A percentile compares a stretch with the other conserved stretches of the same genome.
Conservation (phyloP, 2,113 vertebrate genomes). For the Agelaius tricolor region DNA sequence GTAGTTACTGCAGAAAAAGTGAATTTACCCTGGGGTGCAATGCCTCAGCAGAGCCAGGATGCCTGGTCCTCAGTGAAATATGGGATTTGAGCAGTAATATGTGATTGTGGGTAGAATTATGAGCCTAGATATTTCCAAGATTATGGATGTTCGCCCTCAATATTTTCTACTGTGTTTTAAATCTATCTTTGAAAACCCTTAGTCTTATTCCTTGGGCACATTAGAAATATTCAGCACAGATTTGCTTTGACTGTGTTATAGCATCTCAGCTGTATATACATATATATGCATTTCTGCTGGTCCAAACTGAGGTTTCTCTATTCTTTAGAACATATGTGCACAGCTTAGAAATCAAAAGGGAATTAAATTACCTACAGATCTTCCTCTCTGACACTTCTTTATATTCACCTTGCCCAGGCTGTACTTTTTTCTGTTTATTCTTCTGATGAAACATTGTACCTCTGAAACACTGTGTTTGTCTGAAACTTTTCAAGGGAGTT, state of each 20-base stretch:
- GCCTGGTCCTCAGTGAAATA: not conserved
- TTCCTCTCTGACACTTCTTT: not conserved
- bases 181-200: not conserved
- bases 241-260: not conserved
- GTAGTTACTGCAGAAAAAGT: not conserved
- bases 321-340: not conserved
- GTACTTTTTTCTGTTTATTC: not conserved
- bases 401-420: not conserved
- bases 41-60: not conserved
- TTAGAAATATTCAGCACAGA: not conserved
- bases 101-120: not conserved
- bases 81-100: not conserved
- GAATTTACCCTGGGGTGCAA: not conserved
- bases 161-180: not conserved
- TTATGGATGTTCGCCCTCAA: not conserved
- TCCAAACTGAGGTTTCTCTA: not conserved
- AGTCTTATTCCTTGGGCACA: not conserved
- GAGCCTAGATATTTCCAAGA: not conserved
- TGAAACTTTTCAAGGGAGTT: not conserved
- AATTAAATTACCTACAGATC: not conserved
- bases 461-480: not conserved
- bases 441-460: not conserved
- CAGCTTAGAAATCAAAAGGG: not conserved
- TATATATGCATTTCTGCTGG: not conserved
- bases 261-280: not conserved